A percentile compares a stretch with the other conserved stretches of the same genome.
Evolutionary conservation across 2,888 invertebrate species (phyloP).

Genomic region (Imbricaverruca yamaguchii): DNA sequence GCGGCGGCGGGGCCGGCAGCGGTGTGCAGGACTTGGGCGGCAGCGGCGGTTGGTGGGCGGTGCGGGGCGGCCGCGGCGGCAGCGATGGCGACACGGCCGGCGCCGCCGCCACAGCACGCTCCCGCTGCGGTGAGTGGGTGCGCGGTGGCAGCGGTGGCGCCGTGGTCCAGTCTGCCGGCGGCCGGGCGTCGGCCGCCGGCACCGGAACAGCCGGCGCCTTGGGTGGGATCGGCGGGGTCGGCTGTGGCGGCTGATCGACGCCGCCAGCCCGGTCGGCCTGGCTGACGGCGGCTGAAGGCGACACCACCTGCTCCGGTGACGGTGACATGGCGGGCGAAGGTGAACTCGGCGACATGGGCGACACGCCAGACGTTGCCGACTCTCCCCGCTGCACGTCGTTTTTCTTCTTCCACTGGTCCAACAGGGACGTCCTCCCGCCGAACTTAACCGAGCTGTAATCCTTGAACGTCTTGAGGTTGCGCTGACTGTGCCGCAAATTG

Average conservation of each 20-base stretch:
- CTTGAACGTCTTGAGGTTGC: constrained; percentile 20
- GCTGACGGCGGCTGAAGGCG: background rate
- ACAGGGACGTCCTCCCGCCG: background rate
- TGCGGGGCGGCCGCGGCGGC: background rate
- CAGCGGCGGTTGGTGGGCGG: background rate
- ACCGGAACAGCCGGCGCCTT: background rate
- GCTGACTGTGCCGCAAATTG: constrained; percentile 11
- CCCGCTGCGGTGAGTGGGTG: constrained; percentile 17
- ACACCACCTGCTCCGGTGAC: too few species aligned
- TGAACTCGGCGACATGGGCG: background rate
- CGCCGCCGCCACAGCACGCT: background rate
- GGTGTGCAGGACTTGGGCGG: constrained; percentile 9
- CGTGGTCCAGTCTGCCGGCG: background rate
- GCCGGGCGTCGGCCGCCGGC: background rate
- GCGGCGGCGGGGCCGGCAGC: constrained; percentile 13
- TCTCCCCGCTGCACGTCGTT: background rate
- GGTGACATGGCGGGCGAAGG: background rate
- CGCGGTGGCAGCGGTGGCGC: constrained; percentile 16
- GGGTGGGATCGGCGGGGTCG: background rate
- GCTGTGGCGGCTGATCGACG: too few species aligned
- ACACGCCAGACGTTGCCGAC: background rate
- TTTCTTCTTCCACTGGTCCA: constrained; percentile 21
- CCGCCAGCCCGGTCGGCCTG: background rate
- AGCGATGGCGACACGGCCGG: background rate
- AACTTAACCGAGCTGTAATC: constrained; percentile 9